Percentiles rank a stretch among this genome's conserved stretches.
Evolutionary conservation across 2,888 invertebrate genomes (phyloP).

Genomic region (Conus canariensis): DNA sequence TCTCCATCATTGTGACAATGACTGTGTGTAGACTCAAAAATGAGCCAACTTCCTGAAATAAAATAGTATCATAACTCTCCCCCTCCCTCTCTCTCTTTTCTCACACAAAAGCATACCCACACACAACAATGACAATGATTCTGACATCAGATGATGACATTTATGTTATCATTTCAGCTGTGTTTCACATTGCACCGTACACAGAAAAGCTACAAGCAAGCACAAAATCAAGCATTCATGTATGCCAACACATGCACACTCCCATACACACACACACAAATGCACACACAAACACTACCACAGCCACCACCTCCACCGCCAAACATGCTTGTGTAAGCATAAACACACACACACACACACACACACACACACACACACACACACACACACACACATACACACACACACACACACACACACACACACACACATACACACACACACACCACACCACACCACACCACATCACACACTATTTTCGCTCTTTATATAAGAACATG

Average conservation of each 20-base stretch:
- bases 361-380: constrained; percentile 29
- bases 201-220: no score
- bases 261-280: constrained; percentile 11
- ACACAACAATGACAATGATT: not conserved
- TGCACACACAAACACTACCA: constrained; percentile 14
- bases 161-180: no score
- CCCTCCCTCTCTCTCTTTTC: no score
- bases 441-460: constrained; percentile 1
- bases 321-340: not conserved
- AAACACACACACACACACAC: constrained; percentile 27
- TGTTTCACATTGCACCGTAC: no score
- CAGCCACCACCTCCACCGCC: not conserved
- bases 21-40: no score
- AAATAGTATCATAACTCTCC: no score
- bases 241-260: constrained; percentile 1
- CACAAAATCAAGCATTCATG: not conserved
- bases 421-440: constrained; percentile 25
- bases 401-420: constrained; percentile 29
- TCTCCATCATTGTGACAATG: no score
- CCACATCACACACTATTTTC: no score
- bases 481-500: no score
- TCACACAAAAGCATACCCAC: not conserved
- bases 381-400: constrained; percentile 22
- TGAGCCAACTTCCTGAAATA: no score
- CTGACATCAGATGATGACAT: not conserved